Base-by-base conservation (phyloP, 2,113 vertebrate genomes). In the Gymnobelideus leadbeateri region DNA sequence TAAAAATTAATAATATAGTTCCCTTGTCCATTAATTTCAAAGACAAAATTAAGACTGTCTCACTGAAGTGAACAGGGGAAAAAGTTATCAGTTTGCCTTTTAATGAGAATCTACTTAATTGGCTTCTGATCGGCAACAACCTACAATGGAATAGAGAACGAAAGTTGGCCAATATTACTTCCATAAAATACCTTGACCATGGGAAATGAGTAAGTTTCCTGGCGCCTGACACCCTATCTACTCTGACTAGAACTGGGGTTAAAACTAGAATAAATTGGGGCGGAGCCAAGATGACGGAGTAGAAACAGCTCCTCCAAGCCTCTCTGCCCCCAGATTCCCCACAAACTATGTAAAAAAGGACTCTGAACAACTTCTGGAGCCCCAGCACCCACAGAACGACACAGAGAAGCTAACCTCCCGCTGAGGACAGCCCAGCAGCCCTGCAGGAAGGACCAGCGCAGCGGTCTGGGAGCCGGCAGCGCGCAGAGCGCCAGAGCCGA, bases 121-220 rank as follows among this genome's bases (percentile, higher is more conserved):
- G 7, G 10, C n/a, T 89, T 47, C 24, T 21, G 37, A n/a, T 91
- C 43, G 0, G 0, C 0, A 91, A 89, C 2, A 90, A 43, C 0
- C 37, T 91, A 92, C 53, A 25, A 92, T 57, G 21, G 46, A 3
- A 94, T 90, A 91, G 68, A 52, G 3, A 89, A 89, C 8, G 2
- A 55, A 91, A 93, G 23, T 9, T 61, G 5, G 0, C 26, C 93
- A 93, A 37, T 92, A 47, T 24, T 10, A 89, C 54, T 93, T 89
- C 10, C 89, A 91, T 51, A 55, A 95, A 93, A 90, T 51, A 61
- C 12, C 19, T 93, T 96, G 89, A 94, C 16, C 89, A 19, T 3
- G 91, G 12, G 91, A n/a, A 23, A 37, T 52, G 43, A 90, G 37
- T 57, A 28, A 89, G 0, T 51, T 90, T 93, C 2, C 77, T n/a